Conservation (phyloP, 2,797 vertebrate genomes). For the Sebastes nivosus region DNA sequence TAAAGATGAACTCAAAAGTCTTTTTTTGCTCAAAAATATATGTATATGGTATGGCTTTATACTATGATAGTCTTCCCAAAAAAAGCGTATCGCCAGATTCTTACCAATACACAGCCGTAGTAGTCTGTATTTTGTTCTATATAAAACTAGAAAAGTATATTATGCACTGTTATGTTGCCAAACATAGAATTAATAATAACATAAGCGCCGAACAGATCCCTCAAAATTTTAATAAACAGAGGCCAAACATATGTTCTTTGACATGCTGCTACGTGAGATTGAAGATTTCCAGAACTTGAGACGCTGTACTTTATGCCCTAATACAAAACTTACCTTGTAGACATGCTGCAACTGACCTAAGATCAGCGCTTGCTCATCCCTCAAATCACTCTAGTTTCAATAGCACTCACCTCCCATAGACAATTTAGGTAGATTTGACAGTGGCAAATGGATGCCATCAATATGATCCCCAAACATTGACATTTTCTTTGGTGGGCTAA, state of each 20-base stretch:
- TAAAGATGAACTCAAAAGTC: too few species aligned
- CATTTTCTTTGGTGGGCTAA: slow-evolving; percentile 76
- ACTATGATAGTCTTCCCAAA: too few species aligned
- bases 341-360: slow-evolving; percentile 31
- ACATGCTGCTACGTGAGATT: slow-evolving; percentile 11
- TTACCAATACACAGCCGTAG: too few species aligned
- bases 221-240: slow-evolving; percentile 4
- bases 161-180: neutral
- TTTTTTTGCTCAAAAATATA: too few species aligned
- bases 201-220: neutral
- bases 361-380: slow-evolving; percentile 40
- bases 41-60: too few species aligned
- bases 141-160: neutral
- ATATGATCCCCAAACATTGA: slow-evolving; percentile 74
- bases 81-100: too few species aligned
- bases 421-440: slow-evolving; percentile 69
- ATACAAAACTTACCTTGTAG: slow-evolving; percentile 20
- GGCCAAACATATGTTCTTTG: slow-evolving; percentile 21
- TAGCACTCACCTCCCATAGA: slow-evolving; percentile 52
- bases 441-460: slow-evolving; percentile 77
- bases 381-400: slow-evolving; percentile 47
- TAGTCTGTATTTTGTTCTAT: neutral
- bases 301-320: slow-evolving; percentile 17
- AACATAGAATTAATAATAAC: neutral
- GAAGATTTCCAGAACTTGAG: slow-evolving; percentile 23